A percentile compares a stretch with the other conserved stretches of the same genome.
phyloP scores from a whole-genome alignment of 2,113 vertebrate species.

The Stomatorhinus ivindoensis region DNA sequence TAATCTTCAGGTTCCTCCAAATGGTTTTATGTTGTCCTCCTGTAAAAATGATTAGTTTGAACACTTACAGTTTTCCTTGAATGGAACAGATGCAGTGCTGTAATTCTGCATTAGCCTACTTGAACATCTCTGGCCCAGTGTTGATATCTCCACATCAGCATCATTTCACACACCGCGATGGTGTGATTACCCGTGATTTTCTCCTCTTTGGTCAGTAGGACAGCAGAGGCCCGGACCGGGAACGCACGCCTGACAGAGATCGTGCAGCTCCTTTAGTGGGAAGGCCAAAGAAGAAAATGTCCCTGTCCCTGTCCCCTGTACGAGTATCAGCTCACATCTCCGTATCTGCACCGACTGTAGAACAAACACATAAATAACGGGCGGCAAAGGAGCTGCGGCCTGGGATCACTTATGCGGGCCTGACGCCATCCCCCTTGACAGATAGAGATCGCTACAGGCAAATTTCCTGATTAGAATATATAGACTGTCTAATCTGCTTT shows the following conservation, averaged over 20 bases:
- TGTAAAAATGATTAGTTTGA: neutral
- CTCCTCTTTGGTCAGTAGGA: neutral
- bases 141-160: neutral
- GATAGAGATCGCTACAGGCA: constrained; percentile 16
- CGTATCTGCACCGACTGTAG: neutral
- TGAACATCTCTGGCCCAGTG: neutral
- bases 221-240: neutral
- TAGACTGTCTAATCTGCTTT: constrained; percentile 46
- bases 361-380: neutral
- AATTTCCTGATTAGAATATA: constrained; percentile 30
- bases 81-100: neutral
- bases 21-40: neutral
- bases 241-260: neutral
- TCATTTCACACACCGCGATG: neutral
- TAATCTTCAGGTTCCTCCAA: neutral
- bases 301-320: neutral
- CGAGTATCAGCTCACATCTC: neutral
- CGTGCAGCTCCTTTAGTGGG: neutral
- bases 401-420: neutral
- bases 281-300: neutral
- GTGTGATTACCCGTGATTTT: neutral
- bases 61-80: neutral
- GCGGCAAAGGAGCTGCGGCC: neutral
- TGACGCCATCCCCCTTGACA: neutral
- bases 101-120: neutral